phyloP scores from a whole-genome alignment of 2,797 vertebrate species.

The Catostomus latipinnis region DNA sequence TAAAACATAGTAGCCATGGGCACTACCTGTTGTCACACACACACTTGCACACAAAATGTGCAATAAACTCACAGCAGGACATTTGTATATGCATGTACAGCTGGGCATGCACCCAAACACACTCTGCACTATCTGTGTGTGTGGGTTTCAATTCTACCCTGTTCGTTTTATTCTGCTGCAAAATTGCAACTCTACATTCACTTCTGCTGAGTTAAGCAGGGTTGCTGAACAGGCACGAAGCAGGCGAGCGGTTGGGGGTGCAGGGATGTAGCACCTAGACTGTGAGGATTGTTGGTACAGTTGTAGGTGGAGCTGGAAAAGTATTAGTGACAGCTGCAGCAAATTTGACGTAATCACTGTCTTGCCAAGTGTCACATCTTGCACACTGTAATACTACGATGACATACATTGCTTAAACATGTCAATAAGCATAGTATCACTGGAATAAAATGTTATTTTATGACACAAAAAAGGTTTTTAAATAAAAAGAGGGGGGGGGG shows the following conservation, averaged over 20 bases:
- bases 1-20: conserved; percentile 37
- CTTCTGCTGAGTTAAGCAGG: conserved; percentile 49
- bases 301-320: conserved; percentile 1
- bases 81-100: conserved; percentile 42
- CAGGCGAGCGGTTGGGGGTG: background rate
- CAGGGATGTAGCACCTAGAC: background rate
- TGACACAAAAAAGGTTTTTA: no score
- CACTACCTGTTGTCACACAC: conserved; percentile 39
- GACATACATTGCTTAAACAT: background rate
- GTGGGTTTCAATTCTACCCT: background rate
- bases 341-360: conserved; percentile 4
- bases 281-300: conserved; percentile 21
- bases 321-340: conserved; percentile 4
- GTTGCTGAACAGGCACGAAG: conserved; percentile 7
- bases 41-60: conserved; percentile 25
- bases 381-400: background rate
- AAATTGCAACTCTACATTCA: conserved; percentile 20
- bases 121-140: conserved; percentile 24
- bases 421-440: background rate
- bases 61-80: conserved; percentile 34
- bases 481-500: no score
- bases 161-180: conserved; percentile 17
- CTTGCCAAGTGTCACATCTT: no score
- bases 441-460: background rate
- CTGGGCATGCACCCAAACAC: conserved; percentile 17